A percentile compares a stretch with the other conserved stretches of the same genome.
Evolutionary conservation across 2,797 vertebrate species (phyloP).

Genomic region (Myioborus melanocephalus): DNA sequence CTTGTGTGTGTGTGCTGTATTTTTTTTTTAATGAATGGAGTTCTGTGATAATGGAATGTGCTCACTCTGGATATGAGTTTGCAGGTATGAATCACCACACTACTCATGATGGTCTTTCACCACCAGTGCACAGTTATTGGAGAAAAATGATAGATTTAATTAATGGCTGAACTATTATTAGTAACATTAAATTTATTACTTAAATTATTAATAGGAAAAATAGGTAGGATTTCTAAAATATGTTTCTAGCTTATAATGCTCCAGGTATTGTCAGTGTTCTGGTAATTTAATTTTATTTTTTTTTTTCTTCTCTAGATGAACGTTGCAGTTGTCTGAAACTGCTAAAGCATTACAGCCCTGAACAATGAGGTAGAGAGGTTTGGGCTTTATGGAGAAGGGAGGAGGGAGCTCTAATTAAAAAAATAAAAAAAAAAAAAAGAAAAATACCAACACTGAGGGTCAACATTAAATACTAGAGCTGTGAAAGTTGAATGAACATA

Average conservation of each 20-base stretch:
- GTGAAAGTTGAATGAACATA: background rate
- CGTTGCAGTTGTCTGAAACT: background rate
- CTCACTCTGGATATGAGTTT: background rate
- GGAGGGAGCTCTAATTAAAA: background rate
- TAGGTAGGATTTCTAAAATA: background rate
- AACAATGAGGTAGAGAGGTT: background rate
- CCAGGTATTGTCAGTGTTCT: background rate
- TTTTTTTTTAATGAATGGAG: no score
- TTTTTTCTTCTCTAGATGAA: background rate
- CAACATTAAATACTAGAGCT: background rate
- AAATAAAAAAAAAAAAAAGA: background rate
- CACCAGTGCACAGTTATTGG: background rate
- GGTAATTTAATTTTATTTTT: background rate
- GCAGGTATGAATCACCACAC: background rate
- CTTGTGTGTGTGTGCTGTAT: background rate
- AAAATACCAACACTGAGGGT: background rate
- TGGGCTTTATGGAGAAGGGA: background rate
- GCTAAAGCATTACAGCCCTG: background rate
- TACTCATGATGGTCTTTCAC: background rate
- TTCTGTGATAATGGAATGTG: background rate
- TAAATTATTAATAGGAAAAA: background rate
- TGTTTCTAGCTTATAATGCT: background rate
- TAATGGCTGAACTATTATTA: background rate
- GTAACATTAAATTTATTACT: background rate
- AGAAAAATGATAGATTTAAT: background rate